A percentile compares a stretch with the other conserved stretches of the same genome.
Conservation (phyloP, 2,797 vertebrate species). For the Squalus acanthias region DNA sequence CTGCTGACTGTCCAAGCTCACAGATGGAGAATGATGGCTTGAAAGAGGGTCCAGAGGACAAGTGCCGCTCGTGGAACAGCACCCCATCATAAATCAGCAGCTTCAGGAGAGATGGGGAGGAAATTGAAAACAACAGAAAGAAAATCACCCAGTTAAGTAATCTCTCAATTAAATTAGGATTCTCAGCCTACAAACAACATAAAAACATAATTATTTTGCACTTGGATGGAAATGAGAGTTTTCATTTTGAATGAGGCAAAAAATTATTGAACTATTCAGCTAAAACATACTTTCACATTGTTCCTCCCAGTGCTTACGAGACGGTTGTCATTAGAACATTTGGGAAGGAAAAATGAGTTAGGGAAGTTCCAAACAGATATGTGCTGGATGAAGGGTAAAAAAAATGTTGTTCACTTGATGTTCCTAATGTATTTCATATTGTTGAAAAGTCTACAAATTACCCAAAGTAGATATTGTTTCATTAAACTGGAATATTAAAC, state of each 20-base stretch:
- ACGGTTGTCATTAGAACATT: neutral
- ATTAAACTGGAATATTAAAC: neutral
- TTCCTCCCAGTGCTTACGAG: neutral
- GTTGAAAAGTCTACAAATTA: neutral
- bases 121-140: neutral
- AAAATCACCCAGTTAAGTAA: neutral
- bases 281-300: neutral
- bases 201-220: constrained; percentile 17
- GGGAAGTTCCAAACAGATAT: neutral
- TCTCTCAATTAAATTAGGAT: neutral
- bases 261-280: neutral
- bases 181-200: neutral
- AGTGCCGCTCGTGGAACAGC: neutral
- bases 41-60: neutral
- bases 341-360: neutral
- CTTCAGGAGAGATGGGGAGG: neutral
- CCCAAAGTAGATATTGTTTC: neutral
- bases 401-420: neutral
- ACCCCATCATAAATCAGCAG: neutral
- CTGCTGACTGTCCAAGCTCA: neutral
- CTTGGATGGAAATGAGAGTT: neutral
- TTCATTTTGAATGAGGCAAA: neutral
- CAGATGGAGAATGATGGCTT: neutral
- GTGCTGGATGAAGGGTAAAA: neutral
- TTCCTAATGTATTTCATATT: neutral